Evolutionary conservation across 2,113 vertebrate species (phyloP), one percentile per base, ranked within the genome.

Genomic region (Toxostoma redivivum): DNA sequence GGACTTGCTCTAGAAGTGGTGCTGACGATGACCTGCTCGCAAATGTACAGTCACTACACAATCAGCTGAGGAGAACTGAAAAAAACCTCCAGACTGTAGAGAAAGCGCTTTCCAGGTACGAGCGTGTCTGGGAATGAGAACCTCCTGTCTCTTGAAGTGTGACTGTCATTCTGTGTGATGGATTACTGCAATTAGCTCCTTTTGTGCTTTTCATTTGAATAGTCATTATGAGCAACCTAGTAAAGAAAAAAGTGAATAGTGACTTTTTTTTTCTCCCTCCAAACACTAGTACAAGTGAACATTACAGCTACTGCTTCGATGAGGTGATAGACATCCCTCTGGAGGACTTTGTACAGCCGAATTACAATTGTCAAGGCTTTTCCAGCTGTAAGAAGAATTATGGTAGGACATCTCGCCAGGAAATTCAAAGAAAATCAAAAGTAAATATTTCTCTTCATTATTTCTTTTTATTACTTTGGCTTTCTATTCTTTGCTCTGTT

Each of bases 1-100:
- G 96, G 95, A 62, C 71, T 70, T 91, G 50, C 64, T 83, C 48
- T 88, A 24, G 81, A 91, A 96, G 90, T 58, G 86, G 37, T 79
- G 93, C 96, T 83, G 97, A 94, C 17, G 97, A 97, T 51, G 94
- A 95, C 53, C 90, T 98, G 71, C 93, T 97, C 24, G 96, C 96
- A 93, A 95, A 98, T 94, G 97, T 98, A 61, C 85, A 97, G 72
- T 97, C 89, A 33, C 91, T 98, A 88, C 98, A 95, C 89, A 98
- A 94, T 94, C 97, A 97, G 83, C 92, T 98, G 74, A 97, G 90
- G 90, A 90, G 95, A 94, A 98, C 98, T 21, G 98, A 99, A 92
- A 90, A 95, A 95, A 97, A 21, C 60, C 92, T 98, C 17, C 96
- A 95, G 65, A 97, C 69, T 94, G 92, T 98, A 79, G 97, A 97